Conservation (phyloP, 2,888 invertebrate genomes). For the Willowsia nigromaculata region DNA sequence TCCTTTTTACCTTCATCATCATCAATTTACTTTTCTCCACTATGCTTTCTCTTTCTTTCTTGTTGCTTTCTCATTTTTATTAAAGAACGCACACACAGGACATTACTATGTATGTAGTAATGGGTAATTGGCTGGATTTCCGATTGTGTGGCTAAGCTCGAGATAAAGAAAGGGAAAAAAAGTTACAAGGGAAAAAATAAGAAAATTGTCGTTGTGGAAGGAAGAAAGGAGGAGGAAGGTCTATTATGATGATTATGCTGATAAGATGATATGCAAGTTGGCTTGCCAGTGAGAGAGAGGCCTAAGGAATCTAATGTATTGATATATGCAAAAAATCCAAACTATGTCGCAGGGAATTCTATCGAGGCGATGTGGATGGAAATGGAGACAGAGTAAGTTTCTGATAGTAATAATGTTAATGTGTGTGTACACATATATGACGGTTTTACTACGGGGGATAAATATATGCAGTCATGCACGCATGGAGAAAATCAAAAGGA, state of each 20-base stretch:
- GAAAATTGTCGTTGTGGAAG: neutral
- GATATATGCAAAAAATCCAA: no score
- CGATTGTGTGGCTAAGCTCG: neutral
- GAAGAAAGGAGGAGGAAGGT: neutral
- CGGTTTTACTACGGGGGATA: neutral
- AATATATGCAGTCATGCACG: neutral
- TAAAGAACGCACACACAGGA: neutral
- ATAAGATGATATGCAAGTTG: neutral
- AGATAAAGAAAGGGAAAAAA: neutral
- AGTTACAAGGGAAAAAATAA: neutral
- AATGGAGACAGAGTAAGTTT: neutral
- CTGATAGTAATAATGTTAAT: neutral
- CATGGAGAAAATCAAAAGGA: constrained; percentile 51
- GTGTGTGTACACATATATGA: neutral
- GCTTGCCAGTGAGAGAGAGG: neutral
- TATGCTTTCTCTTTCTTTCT: neutral
- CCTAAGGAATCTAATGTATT: neutral
- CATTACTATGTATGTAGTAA: neutral
- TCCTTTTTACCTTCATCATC: constrained; percentile 17
- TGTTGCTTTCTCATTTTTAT: neutral
- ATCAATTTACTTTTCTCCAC: constrained; percentile 3
- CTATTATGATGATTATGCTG: neutral
- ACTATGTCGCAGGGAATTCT: no score
- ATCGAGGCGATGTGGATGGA: neutral
- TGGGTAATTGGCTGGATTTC: neutral